A percentile compares a stretch with the other conserved stretches of the same genome.
phyloP scores from a whole-genome alignment of 1,140 invertebrate genomes.

The Neodiprion lecontei region DNA sequence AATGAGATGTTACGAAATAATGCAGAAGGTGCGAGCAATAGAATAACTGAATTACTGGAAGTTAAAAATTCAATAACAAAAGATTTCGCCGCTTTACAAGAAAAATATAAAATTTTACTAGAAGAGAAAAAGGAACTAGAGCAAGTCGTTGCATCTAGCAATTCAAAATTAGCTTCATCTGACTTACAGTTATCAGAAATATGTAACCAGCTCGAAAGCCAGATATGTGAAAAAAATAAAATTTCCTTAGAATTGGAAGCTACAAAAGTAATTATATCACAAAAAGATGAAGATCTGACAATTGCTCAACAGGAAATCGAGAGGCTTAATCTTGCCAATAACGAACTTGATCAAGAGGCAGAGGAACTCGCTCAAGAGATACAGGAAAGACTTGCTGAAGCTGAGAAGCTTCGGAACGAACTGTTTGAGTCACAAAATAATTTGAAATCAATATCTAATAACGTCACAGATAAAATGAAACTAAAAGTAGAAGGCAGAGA shows the following conservation, averaged over 20 bases:
- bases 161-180: slow-evolving; percentile 26
- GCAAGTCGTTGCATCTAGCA: slow-evolving; percentile 23
- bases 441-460: slow-evolving; percentile 19
- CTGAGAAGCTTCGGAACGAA: slow-evolving; percentile 25
- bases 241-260: slow-evolving; percentile 39
- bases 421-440: background rate
- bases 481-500: slow-evolving; percentile 18
- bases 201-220: background rate
- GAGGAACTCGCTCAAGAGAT: slow-evolving; percentile 35
- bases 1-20: slow-evolving; percentile 45
- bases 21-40: slow-evolving; percentile 53
- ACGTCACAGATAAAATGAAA: background rate
- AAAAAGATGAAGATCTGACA: slow-evolving; percentile 29
- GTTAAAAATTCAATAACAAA: slow-evolving; percentile 39
- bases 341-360: slow-evolving; percentile 45
- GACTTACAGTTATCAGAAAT: slow-evolving; percentile 25
- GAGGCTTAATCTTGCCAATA: slow-evolving; percentile 29
- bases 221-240: slow-evolving; percentile 38
- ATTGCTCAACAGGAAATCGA: slow-evolving; percentile 29
- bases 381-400: slow-evolving; percentile 30
- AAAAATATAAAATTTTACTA: slow-evolving; percentile 28
- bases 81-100: slow-evolving; percentile 35
- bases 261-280: slow-evolving; percentile 32
- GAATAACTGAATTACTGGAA: slow-evolving; percentile 45
- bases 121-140: slow-evolving; percentile 40